Base-by-base conservation (phyloP, 2,797 vertebrate genomes). In the Setipinna tenuifilis region DNA sequence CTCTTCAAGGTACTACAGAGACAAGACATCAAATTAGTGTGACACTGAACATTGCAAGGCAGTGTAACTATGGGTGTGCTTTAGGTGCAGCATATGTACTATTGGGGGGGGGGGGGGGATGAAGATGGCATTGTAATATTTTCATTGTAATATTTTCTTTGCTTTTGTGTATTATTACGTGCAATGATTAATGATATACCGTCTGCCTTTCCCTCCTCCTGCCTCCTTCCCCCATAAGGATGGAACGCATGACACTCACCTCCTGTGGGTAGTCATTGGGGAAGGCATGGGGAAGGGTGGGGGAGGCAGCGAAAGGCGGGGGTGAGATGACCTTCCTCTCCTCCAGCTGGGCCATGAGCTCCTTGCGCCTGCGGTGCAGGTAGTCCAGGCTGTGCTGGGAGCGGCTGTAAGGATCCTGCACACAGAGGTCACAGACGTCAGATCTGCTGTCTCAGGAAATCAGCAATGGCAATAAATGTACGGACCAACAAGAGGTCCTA, bases 291-390 rank as follows among this genome's bases (percentile, higher is more conserved):
- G 98, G 89, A 87, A 98, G 95, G 23, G 97, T 99, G 1, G 98
- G 97, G 0, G 98, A 98, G 0, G 97, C 96, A 44, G 97, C 97
- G 68, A 99, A 99, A 17, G 98, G 98, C 83, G 98, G 98, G 12
- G 98, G 98, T 16, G 98, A 99, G 91, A 99, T 97, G 81, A 99
- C 97, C 89, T 98, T 98, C 89, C 98, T 97, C 91, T 99, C 98
- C 92, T 99, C 98, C 12, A 99, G 92, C 86, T 99, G 98, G 81
- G 98, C 97, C 94, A 99, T 95, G 84, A 99, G 96, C 93, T 99
- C 98, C 89, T 98, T 98, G 0, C 98, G 96, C 54, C 98, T 95
- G 46, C 97, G 95, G 92, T 99, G 98, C 86, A 99, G 94, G 85
- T 99, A 98, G 83, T 98, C 98, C 84, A 99, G 94, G 90, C 97